Evolutionary conservation across 2,113 vertebrate genomes (phyloP).

Genomic region (Pomatostomus ruficeps): DNA sequence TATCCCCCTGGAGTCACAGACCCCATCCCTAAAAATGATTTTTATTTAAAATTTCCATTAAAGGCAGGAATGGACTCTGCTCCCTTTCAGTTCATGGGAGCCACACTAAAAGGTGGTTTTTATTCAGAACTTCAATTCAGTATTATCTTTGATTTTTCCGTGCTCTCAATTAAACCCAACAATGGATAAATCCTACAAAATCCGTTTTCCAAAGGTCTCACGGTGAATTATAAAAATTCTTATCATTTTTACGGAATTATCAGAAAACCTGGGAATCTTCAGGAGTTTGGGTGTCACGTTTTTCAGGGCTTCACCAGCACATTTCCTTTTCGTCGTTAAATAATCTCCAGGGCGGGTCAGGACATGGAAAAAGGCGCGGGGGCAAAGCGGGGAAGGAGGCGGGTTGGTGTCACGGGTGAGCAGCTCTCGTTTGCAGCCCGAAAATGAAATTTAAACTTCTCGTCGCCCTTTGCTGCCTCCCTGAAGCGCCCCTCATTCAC

Average conservation of each 20-base stretch:
- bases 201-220: neutral
- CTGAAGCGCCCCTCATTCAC: conserved; percentile 38
- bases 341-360: conserved; percentile 13
- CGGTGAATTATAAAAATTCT: too few species aligned
- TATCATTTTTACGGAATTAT: neutral
- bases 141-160: rapidly evolving
- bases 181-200: neutral
- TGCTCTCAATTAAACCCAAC: neutral
- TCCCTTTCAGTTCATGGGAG: neutral
- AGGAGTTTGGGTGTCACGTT: neutral
- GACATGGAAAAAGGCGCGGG: neutral
- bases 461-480: conserved; percentile 50
- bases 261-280: neutral
- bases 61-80: neutral
- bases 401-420: conserved; percentile 2
- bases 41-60: neutral
- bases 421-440: conserved; percentile 10
- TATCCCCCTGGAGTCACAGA: neutral
- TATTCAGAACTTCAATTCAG: neutral
- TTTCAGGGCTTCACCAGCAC: neutral
- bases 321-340: conserved; percentile 32
- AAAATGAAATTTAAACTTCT: conserved; percentile 45
- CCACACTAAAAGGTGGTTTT: neutral
- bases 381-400: neutral
- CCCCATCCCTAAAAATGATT: rapidly evolving